A percentile compares a stretch with the other conserved stretches of the same genome.
Conservation (phyloP, 2,888 invertebrate genomes). For the Helleia helle region DNA sequence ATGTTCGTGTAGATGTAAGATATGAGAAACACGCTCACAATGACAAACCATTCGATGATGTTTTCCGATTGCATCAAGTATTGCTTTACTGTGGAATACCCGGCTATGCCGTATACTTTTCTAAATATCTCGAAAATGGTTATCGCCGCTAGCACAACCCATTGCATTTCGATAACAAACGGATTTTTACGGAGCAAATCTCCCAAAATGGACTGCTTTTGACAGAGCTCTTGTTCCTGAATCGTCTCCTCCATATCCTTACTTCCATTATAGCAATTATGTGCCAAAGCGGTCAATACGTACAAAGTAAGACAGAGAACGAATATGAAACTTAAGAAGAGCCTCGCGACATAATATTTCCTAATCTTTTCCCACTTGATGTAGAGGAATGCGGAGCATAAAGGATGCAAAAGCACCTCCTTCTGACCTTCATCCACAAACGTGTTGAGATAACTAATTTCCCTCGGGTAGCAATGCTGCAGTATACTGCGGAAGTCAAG, state of each 20-base stretch:
- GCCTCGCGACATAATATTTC: slow-evolving; percentile 87
- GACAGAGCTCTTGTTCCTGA: slow-evolving; percentile 82
- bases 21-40: slow-evolving; percentile 86
- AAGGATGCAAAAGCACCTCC: slow-evolving; percentile 87
- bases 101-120: slow-evolving; percentile 86
- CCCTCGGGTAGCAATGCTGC: slow-evolving; percentile 87
- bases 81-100: slow-evolving; percentile 85
- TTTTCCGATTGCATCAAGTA: slow-evolving; percentile 90
- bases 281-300: slow-evolving; percentile 86
- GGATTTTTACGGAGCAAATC: slow-evolving; percentile 84
- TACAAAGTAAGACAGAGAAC: slow-evolving; percentile 87
- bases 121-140: slow-evolving; percentile 86
- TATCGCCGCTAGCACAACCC: slow-evolving; percentile 86
- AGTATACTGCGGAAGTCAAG: slow-evolving; percentile 87
- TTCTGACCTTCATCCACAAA: slow-evolving; percentile 93
- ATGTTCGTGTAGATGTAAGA: slow-evolving; percentile 86
- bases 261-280: slow-evolving; percentile 88
- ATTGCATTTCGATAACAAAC: slow-evolving; percentile 85
- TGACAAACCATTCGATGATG: slow-evolving; percentile 90
- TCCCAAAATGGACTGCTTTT: slow-evolving; percentile 84
- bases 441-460: slow-evolving; percentile 89
- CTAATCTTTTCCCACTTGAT: slow-evolving; percentile 93
- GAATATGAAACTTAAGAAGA: slow-evolving; percentile 85
- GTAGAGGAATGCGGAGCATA: slow-evolving; percentile 90
- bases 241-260: slow-evolving; percentile 82